phyloP scores from a whole-genome alignment of 2,888 invertebrate species.

The Pilophorus perplexus region DNA sequence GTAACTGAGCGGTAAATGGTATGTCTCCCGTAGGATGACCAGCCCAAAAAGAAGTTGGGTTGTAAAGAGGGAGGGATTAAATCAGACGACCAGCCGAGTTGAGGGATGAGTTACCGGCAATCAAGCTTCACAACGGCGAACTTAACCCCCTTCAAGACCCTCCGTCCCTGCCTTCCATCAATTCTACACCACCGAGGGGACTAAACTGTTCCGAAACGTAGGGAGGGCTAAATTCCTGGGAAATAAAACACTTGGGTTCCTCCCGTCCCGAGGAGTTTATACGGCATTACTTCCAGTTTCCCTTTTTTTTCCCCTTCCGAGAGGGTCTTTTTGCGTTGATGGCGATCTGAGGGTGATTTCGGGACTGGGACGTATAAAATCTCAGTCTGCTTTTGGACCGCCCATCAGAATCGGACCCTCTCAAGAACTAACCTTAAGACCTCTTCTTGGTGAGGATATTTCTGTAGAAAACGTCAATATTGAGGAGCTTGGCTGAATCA shows the following conservation, averaged over 20 bases:
- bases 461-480: no score
- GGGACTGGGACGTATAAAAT: not conserved
- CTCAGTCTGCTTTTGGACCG: no score
- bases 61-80: constrained; percentile 37
- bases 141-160: no score
- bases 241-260: constrained; percentile 35
- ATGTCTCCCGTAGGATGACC: no score
- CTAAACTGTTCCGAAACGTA: not conserved
- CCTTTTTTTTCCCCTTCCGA: constrained; percentile 4
- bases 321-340: constrained; percentile 22
- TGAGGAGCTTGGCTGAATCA: no score
- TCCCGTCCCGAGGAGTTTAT: constrained; percentile 12
- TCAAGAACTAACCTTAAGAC: no score
- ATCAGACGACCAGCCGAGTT: constrained; percentile 37
- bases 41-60: constrained; percentile 31
- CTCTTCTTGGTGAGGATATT: no score
- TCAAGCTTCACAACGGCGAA: constrained; percentile 23
- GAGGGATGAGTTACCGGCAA: constrained; percentile 40
- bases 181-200: constrained; percentile 1
- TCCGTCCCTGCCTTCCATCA: no score
- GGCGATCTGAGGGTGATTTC: constrained; percentile 2
- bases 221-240: constrained; percentile 1
- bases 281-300: constrained; percentile 11
- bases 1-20: no score
- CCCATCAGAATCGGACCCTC: no score